Base-by-base conservation (phyloP, 1,140 invertebrate species). In the Melipona quadrifasciata region DNA sequence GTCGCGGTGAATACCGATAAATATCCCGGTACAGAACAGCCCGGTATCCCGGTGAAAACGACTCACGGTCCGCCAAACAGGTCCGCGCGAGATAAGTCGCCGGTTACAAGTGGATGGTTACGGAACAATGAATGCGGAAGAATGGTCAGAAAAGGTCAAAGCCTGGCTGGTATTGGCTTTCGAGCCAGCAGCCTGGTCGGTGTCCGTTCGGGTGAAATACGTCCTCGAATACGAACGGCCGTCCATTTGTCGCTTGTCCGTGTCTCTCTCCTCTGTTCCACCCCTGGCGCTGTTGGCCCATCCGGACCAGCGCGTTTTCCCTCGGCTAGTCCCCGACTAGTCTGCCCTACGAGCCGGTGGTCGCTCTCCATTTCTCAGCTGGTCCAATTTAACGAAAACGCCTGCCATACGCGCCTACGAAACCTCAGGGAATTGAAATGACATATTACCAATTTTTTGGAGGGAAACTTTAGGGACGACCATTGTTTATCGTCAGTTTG, bases 301-400 rank as follows among this genome's bases (percentile, higher is more conserved):
- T 70, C 81, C 53, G 57, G 72, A 11, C 27, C 61, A 47, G 27
- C 2, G 31, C 75, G 34, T 58, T 68, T 75, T 83, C 80, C 19
- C 80, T 64, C 80, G 27, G 51, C 73, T n/a, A n/a, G n/a, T n/a
- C 80, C 76, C 39, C 68, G 27, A 39, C 78, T 68, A 75, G 39
- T 47, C 88, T 19, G 80, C 73, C 64, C 73, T 31, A 24, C 71
- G 53, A 83, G 83, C 85, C 72, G 90, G 68, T 86, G 79, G n/a
- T n/a, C n/a, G 76, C 81, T 87, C 86, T 88, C 91, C 88, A 92
- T 92, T 92, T 92, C 91, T 92, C 91, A 92, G 84, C 81, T 70
- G 84, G 90, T 91, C 85, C 91, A 92, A 92, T 92, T 92, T 91
- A 91, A 86, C 84, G 90, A 91, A 89, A 91, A 91, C 86, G 81